These are phyloP conservation scores for Perodicticus potto DNA, from an alignment of 2,797 vertebrate species.

Conservation along the genomic window DNA sequence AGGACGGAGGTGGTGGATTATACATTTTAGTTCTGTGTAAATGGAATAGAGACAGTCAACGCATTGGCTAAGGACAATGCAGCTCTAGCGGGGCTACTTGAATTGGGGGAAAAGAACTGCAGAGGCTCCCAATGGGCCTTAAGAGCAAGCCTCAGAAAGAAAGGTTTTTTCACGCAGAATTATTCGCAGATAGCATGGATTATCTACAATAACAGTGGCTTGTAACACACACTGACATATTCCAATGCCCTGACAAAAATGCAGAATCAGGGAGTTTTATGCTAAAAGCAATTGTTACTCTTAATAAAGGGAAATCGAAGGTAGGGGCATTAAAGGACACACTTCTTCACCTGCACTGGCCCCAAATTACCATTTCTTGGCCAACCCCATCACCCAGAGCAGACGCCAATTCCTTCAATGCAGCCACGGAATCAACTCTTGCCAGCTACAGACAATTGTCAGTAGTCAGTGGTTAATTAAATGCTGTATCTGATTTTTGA, in stretches of 20 bases:
- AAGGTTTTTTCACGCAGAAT: not conserved
- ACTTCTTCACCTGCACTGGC: fast-evolving
- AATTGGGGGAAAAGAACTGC: not conserved
- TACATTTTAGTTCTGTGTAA: not conserved
- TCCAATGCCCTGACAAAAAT: not conserved
- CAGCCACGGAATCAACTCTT: not conserved
- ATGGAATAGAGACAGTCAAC: not conserved
- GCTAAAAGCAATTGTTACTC: not conserved
- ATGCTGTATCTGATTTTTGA: not conserved
- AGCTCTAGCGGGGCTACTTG: not conserved
- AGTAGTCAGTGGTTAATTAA: not conserved
- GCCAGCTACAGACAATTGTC: not conserved
- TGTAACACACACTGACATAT: not conserved
- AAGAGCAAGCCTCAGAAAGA: not conserved
- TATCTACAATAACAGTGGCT: not conserved
- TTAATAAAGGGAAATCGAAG: not conserved
- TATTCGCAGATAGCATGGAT: not conserved
- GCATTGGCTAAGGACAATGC: too few species aligned
- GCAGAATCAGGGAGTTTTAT: not conserved
- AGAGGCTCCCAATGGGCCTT: not conserved
- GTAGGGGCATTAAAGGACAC: not conserved
- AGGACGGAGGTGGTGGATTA: fast-evolving
- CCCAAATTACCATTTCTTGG: too few species aligned
- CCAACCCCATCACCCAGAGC: not conserved
- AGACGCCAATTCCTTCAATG: not conserved